These are phyloP conservation scores for Gambusia yucatana DNA, from an alignment of 2,797 vertebrate genomes.

Conservation along the genomic window DNA sequence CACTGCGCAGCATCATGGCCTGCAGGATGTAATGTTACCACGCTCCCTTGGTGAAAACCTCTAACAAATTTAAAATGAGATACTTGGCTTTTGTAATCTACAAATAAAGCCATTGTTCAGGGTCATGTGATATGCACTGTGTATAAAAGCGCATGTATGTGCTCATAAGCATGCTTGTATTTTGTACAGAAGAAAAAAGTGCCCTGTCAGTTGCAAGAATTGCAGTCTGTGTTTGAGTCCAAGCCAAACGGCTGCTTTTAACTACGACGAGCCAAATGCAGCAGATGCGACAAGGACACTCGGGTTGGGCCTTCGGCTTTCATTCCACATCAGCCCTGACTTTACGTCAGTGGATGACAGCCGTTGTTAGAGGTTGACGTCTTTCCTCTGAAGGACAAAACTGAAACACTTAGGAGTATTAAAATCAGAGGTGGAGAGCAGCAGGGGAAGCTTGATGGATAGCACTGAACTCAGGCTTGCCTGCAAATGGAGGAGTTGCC, in stretches of 20 bases:
- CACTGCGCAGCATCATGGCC: not conserved
- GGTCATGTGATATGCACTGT: not conserved
- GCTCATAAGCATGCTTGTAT: not conserved
- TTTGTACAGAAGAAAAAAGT: slow-evolving; percentile 15
- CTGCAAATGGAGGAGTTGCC: slow-evolving; percentile 46
- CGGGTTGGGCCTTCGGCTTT: slow-evolving; percentile 24
- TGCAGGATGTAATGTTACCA: not conserved
- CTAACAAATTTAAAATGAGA: slow-evolving; percentile 27
- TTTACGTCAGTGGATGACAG: slow-evolving; percentile 50
- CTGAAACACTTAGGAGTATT: slow-evolving; percentile 82
- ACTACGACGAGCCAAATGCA: slow-evolving; percentile 36
- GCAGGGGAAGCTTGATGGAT: slow-evolving; percentile 69
- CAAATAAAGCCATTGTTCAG: not conserved
- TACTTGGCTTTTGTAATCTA: not conserved
- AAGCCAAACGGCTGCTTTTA: slow-evolving; percentile 26
- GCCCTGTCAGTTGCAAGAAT: slow-evolving; percentile 19
- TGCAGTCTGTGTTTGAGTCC: slow-evolving; percentile 11
- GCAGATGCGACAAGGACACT: slow-evolving; percentile 61
- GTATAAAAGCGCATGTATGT: slow-evolving; percentile 10
- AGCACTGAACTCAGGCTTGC: slow-evolving; percentile 42
- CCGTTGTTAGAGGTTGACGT: slow-evolving; percentile 45
- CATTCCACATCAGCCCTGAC: slow-evolving; percentile 39
- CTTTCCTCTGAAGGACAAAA: slow-evolving; percentile 62
- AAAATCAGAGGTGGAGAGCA: slow-evolving; percentile 66
- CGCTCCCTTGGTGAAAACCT: slow-evolving; percentile 23